Base-by-base conservation (phyloP, 2,797 vertebrate genomes). In the Sciaenops ocellatus region DNA sequence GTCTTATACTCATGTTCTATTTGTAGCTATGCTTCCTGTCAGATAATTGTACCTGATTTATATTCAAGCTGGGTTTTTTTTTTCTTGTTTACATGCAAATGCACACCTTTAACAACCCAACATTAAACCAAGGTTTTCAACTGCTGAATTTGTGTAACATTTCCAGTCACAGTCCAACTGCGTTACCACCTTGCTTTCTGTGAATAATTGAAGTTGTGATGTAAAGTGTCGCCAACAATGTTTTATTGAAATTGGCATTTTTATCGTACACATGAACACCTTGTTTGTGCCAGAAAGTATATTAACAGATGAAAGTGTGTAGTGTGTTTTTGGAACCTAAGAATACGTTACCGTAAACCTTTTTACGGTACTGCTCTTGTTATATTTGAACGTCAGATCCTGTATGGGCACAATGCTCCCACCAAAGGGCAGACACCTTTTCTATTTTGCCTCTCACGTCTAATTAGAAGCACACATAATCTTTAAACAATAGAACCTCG, bases 41-140 rank as follows among this genome's bases (percentile, higher is more conserved):
- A 84, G 79, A 71, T 89, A 82, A 87, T 85, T 83, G 77, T 74
- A 38, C 56, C 68, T 83, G 66, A 81, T 90, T 88, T 85, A 76
- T 80, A 87, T 89, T 79, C 76, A 75, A 17, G 71, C 47, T 57
- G 44, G 34, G 1, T 38, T 71, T 79, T 62, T 72, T 82, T 71
- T 64, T 47, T 62, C 73, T 38, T 83, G 65, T 87, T 90, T 82
- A 61, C 81, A 84, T 84, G 64, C 77, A 90, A 84, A 90, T 85
- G 46, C n/a, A 67, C 68, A 64, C 60, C 42, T 68, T 86, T 77
- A 69, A 80, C 41, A 24, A 54, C 54, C 69, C 51, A 66, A 13
- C 76, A 74, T 61, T 44, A 64, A 64, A 77, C 46, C 2, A 24
- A 82, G 1, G 1, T 68, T 62, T 75, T 83, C 56, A 67, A 8